Base-by-base conservation (phyloP, 2,888 invertebrate genomes). In the Lithophane leautieri region DNA sequence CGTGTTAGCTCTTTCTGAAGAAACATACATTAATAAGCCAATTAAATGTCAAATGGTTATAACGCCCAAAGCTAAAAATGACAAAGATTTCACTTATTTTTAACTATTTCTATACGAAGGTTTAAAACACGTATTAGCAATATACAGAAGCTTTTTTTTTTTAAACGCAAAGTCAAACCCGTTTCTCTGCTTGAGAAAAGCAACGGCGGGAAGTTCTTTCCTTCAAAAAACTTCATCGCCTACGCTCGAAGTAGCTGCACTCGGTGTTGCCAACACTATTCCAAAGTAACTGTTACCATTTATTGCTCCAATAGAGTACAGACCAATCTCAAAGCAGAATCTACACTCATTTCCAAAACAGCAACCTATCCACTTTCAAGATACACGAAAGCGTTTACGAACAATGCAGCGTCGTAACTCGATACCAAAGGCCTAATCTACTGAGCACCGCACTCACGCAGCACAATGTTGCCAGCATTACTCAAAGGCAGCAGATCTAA, bases 401-500 rank as follows among this genome's bases (percentile, higher is more conserved):
- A 85, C 83, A 82, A 68, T 71, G 70, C 62, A 69, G 28, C 70
- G 22, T 11, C 78, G 47, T 81, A 56, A 76, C 66, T 63, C 54
- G 52, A 76, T 69, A 77, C 76, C 76, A 82, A 80, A 83, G 62
- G 78, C 74, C 85, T 79, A 82, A 82, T 85, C 82, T 75, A 63
- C 80, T 75, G 60, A 74, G 52, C 44, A 65, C 71, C 70, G 66
- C 65, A 70, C 84, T 75, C 65, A 70, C 34, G 60, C 56, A 69
- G 69, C 34, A 83, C 72, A 79, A 79, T 85, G 72, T 72, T 61
- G n/a, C 66, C 28, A 77, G 74, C 67, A 83, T 83, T 73, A 73
- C 83, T 84, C 84, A 85, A 83, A 80, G 73, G 69, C 68, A 71
- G 28, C 63, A 72, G 76, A 83, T 81, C 86, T 73, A 68, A 76